These are phyloP conservation scores for Ischnus inquisitorius DNA, from an alignment of 2,888 invertebrate genomes.

Conservation along the genomic window DNA sequence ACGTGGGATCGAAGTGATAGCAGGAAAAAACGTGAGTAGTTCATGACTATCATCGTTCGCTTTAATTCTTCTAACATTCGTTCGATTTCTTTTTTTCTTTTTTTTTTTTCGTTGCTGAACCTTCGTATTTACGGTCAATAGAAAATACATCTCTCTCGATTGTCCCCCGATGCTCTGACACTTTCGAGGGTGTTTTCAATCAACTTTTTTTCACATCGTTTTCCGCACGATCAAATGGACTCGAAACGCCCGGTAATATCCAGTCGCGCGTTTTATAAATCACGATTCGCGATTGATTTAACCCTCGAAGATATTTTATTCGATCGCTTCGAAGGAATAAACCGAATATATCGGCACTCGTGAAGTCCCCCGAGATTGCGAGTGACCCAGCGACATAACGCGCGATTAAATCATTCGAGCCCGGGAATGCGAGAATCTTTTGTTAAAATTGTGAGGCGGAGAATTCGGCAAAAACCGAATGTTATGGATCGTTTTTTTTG, in stretches of 20 bases:
- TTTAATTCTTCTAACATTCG: neutral
- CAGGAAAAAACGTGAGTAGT: constrained; percentile 47
- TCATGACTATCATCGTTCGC: neutral
- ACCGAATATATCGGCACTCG: neutral
- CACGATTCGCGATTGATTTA: neutral
- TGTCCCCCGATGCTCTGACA: constrained; percentile 15
- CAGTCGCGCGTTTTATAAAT: no score
- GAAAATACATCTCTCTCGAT: neutral
- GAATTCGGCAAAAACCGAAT: constrained; percentile 17
- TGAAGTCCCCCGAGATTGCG: constrained; percentile 1
- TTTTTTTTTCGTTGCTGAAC: neutral
- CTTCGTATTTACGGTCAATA: no score
- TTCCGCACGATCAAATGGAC: constrained; percentile 24
- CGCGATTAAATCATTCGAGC: constrained; percentile 20
- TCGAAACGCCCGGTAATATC: neutral
- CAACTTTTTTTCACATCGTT: constrained; percentile 21
- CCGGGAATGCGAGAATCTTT: neutral
- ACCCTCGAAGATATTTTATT: neutral
- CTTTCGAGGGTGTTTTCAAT: constrained; percentile 56
- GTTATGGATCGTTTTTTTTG: neutral
- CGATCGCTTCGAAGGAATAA: neutral
- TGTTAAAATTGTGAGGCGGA: neutral
- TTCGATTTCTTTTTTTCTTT: neutral
- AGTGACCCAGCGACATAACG: neutral
- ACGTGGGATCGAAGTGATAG: constrained; percentile 3